Evolutionary conservation across 2,888 invertebrate species (phyloP), one percentile per base, ranked within the genome.

Genomic region (Dione vanillae): DNA sequence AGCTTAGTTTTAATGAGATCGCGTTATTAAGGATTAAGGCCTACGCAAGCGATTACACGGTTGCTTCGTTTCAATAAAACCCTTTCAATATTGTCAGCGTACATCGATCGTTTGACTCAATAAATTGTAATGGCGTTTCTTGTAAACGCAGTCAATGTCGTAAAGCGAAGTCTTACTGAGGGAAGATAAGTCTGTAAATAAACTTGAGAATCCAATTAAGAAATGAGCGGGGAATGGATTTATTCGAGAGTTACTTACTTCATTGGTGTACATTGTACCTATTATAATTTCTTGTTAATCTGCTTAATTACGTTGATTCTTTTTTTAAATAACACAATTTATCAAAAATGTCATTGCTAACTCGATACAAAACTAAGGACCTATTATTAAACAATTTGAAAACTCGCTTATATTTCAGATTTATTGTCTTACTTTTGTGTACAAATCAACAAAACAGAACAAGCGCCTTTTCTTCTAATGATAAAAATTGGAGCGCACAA

Each of bases 201-300:
- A 91, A 90, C 88, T 89, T 86, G 85, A 89, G 89, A 88, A 89
- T 88, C 86, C 90, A 91, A 92, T 92, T 90, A 91, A 90, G 89
- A 88, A 90, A 90, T 90, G 88, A 88, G 84, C 82, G 84, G 81
- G 81, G 83, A 84, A 83, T 80, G 86, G 89, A 89, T 90, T 91
- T 88, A 85, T 88, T 85, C 79, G 75, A 85, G 83, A 83, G 54
- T 54, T 54, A 54, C 35, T 83, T 83, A 83, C 82, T 90, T 89
- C 88, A 88, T 85, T 83, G 84, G 84, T 85, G 85, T 86, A 85
- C 87, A 85, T 85, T 82, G 83, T 3, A 27, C 27, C 27, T 82
- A 83, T 84, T 87, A 87, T 72, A 79, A 81, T n/a, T 70, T 58
- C 67, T 72, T 69, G 43, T 54, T 65, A 56, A 45, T 37, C 40